A percentile compares a stretch with the other conserved stretches of the same genome.
Evolutionary conservation across 2,797 vertebrate species (phyloP).

Genomic region (Phalanger gymnotis): DNA sequence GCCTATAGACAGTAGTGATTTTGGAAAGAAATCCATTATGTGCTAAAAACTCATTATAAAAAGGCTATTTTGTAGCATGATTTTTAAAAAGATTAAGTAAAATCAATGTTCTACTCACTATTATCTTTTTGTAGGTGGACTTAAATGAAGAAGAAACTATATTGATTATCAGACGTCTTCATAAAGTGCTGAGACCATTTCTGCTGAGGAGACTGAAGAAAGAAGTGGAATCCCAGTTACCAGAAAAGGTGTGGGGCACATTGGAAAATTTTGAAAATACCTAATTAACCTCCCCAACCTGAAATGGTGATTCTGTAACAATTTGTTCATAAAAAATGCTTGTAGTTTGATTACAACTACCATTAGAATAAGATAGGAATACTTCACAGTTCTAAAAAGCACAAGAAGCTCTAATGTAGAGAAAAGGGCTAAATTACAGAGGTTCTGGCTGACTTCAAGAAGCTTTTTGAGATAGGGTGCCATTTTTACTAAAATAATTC

Average conservation of each 20-base stretch:
- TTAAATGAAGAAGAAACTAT: conserved; percentile 95
- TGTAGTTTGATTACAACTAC: not conserved
- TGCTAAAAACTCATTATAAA: not conserved
- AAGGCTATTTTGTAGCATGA: not conserved
- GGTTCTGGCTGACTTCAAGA: conserved; percentile 20
- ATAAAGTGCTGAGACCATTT: conserved; percentile 93
- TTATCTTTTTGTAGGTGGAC: conserved; percentile 87
- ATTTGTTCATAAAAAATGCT: not conserved
- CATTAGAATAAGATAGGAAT: not conserved
- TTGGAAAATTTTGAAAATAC: not conserved
- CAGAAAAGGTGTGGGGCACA: conserved; percentile 89
- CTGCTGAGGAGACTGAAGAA: conserved; percentile 92
- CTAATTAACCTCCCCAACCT: not conserved
- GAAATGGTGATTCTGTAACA: not conserved
- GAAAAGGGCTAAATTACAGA: not conserved
- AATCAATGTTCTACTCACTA: conserved; percentile 29
- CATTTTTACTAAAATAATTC: conserved; percentile 42
- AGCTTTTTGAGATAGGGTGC: not conserved
- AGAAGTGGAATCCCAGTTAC: conserved; percentile 93
- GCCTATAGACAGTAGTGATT: not conserved
- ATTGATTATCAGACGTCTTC: conserved; percentile 92
- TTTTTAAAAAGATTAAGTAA: not conserved
- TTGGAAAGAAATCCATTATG: not conserved
- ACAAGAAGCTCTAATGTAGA: not conserved
- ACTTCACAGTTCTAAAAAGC: not conserved